Conservation (phyloP, 2,888 invertebrate genomes). For the Sphaerophoria rueppellii region DNA sequence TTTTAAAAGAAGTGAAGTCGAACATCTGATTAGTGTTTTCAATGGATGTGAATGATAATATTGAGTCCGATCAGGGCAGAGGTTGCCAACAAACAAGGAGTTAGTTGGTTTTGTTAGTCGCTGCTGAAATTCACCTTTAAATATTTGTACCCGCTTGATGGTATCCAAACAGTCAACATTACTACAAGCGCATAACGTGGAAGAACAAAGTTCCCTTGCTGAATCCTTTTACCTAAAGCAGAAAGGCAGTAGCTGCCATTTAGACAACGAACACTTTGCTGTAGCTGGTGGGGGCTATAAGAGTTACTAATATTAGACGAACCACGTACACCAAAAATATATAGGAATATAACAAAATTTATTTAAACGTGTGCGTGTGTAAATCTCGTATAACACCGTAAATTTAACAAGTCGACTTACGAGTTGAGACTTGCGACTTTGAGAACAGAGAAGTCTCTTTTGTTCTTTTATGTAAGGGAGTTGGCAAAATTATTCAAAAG, state of each 20-base stretch:
- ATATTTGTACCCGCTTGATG: background rate
- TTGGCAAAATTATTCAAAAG: constrained; percentile 32
- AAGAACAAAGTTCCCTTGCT: constrained; percentile 57
- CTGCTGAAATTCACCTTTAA: constrained; percentile 20
- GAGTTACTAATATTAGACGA: too few species aligned
- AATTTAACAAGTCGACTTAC: constrained; percentile 66
- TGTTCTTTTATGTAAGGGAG: constrained; percentile 3
- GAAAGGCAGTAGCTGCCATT: constrained; percentile 26
- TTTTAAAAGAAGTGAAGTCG: too few species aligned
- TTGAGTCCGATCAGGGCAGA: too few species aligned
- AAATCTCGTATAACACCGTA: constrained; percentile 65
- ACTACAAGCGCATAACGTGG: background rate
- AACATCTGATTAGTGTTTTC: too few species aligned
- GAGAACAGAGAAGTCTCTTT: constrained; percentile 29
- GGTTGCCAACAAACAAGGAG: too few species aligned
- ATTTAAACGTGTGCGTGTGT: constrained; percentile 48
- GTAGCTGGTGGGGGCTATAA: background rate
- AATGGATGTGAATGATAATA: too few species aligned
- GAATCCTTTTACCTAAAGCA: constrained; percentile 50
- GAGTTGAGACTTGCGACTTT: too few species aligned
- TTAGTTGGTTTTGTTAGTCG: too few species aligned
- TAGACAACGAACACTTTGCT: constrained; percentile 55
- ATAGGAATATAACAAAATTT: background rate
- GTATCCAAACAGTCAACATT: constrained; percentile 6
- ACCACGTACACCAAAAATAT: background rate